A percentile compares a stretch with the other conserved stretches of the same genome.
These are phyloP conservation scores for Tor tambroides DNA, from an alignment of 2,113 vertebrate genomes.

Conservation along the genomic window DNA sequence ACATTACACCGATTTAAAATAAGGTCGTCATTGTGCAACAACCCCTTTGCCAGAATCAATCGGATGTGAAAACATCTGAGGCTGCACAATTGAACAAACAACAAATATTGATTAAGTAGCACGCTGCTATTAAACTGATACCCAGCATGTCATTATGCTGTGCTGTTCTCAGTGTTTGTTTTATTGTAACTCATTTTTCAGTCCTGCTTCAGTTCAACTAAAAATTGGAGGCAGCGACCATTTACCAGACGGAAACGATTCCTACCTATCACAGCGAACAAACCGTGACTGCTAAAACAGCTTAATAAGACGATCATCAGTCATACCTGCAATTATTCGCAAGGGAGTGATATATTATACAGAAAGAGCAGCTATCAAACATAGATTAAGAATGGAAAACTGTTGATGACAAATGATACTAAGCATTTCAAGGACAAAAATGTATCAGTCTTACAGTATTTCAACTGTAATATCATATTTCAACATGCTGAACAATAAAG, in stretches of 20 bases:
- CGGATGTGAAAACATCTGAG: constrained; percentile 19
- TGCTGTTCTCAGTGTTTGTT: constrained; percentile 29
- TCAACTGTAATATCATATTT: background rate
- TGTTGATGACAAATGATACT: background rate
- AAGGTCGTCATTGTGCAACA: background rate
- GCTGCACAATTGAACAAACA: constrained; percentile 19
- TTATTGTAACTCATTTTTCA: constrained; percentile 40
- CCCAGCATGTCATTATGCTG: constrained; percentile 17
- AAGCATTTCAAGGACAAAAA: constrained; percentile 9
- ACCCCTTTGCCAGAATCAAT: constrained; percentile 34
- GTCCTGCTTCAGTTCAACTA: constrained; percentile 9
- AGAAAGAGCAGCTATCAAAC: constrained; percentile 1
- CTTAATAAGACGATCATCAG: constrained; percentile 37
- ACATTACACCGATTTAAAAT: background rate
- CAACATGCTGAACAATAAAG: background rate
- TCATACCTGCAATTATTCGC: constrained; percentile 27
- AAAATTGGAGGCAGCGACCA: constrained; percentile 40
- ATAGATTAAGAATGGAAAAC: background rate
- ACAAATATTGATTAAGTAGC: constrained; percentile 35
- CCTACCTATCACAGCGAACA: constrained; percentile 43
- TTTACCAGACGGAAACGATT: constrained; percentile 45
- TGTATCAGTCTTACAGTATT: background rate
- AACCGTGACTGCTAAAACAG: constrained; percentile 47
- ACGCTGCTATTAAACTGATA: constrained; percentile 24
- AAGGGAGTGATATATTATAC: constrained; percentile 7